Base-by-base conservation (phyloP, 2,888 invertebrate species). In the Apodemia duryi region DNA sequence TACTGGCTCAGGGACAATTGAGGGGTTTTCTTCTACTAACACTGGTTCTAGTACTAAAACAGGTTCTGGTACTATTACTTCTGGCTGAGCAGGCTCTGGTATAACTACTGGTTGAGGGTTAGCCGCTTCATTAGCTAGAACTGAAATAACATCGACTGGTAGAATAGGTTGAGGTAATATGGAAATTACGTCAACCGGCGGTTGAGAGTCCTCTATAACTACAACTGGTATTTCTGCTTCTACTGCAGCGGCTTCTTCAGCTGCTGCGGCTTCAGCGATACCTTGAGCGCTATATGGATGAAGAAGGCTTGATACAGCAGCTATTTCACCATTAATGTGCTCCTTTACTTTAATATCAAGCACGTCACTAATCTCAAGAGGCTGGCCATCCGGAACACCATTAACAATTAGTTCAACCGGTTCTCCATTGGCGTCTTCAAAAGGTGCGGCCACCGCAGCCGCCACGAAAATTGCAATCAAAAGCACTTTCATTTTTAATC, bases 341-440 rank as follows among this genome's bases (percentile, higher is more conserved):
- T 86, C 79, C 32, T 85, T 77, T 1, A 86, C 69, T 52, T 82
- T 78, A 61, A 85, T 79, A 63, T 77, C 81, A 2, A 86, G 74
- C 21, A 86, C 72, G 35, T 82, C 67, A 41, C 76, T 77, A 32
- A 84, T 69, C 7, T 86, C 86, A 41, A 88, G 67, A 29, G 86
- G 69, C 7, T 81, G 70, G 2, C 84, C 87, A 13, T 85, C 81
- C 1, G 81, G 73, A 1, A 84, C 74, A 10, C 85, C 86, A 61
- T 87, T 85, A 13, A 88, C 81, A 38, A 84, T 76, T 60, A 87
- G 71, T 63, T 86, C 84, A 2, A 86, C 82, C n/a, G 80, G 75
- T 0, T 79, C 80, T 10, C 66, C 70, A 46, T 74, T 74, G 4
- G 76, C 80, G 4, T 80, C 78, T 6, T 67, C n/a, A 10, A 78